A percentile compares a stretch with the other conserved stretches of the same genome.
Conservation (phyloP, 2,113 vertebrate species). For the Odocoileus virginianus region DNA sequence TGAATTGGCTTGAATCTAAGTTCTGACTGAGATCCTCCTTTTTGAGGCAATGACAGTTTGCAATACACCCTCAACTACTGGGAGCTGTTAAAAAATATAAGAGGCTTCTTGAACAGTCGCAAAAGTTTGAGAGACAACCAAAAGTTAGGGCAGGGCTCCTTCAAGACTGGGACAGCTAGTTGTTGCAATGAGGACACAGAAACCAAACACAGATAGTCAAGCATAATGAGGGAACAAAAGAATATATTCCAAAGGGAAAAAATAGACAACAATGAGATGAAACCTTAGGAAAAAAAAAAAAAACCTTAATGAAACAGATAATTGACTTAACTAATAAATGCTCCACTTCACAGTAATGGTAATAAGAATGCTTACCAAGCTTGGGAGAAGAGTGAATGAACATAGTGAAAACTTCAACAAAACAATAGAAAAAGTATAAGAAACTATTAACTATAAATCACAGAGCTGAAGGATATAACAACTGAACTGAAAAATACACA, state of each 20-base stretch:
- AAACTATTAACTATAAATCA: background rate
- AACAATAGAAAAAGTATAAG: background rate
- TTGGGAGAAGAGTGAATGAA: background rate
- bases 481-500: background rate
- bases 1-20: background rate
- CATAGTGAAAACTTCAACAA: background rate
- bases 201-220: background rate
- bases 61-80: background rate
- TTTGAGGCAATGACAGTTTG: background rate
- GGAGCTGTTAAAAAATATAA: background rate
- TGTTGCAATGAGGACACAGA: background rate
- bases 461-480: background rate
- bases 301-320: background rate
- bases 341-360: background rate
- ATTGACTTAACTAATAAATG: background rate
- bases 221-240: background rate
- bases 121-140: background rate
- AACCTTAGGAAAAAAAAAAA: background rate
- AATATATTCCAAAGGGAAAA: background rate
- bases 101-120: background rate
- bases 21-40: background rate
- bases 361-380: background rate
- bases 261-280: background rate
- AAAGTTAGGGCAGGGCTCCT: too few relatives aligned
- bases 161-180: background rate